Conservation (phyloP, 2,113 vertebrate species). For the Coturnix japonica region DNA sequence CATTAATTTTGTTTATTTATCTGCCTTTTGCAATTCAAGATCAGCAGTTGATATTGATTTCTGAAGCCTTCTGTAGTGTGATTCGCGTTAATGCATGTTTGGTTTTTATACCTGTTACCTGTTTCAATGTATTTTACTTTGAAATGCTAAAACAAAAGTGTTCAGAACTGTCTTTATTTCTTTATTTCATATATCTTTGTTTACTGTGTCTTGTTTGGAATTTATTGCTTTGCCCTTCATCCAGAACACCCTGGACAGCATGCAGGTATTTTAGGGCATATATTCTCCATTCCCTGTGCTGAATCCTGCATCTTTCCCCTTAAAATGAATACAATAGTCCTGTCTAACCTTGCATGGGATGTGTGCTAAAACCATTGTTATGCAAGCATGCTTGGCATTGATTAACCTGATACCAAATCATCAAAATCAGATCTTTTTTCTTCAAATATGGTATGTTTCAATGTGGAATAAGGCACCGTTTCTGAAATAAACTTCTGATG, state of each 20-base stretch:
- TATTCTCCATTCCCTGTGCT: conserved; percentile 52
- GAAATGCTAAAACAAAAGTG: conserved; percentile 17
- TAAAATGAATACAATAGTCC: not conserved
- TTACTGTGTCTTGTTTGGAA: conserved; percentile 81
- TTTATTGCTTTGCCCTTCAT: conserved; percentile 82
- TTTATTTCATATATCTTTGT: conserved; percentile 78
- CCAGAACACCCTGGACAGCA: conserved; percentile 99
- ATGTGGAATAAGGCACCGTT: not conserved
- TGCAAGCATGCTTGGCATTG: conserved; percentile 48
- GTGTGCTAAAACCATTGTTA: not conserved
- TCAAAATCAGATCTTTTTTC: accelerated
- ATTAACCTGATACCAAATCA: not conserved
- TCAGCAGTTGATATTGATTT: not conserved
- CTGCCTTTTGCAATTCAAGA: not conserved
- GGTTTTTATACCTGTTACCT: not conserved
- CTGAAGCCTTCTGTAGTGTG: not conserved
- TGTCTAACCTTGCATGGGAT: conserved; percentile 15
- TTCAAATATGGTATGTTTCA: not conserved
- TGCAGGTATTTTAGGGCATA: conserved; percentile 92
- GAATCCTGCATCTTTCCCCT: not conserved
- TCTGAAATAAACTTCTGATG: not conserved
- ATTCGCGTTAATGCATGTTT: conserved; percentile 31
- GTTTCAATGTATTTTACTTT: conserved; percentile 33
- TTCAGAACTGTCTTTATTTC: conserved; percentile 77
- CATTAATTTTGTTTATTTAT: not conserved